phyloP scores from a whole-genome alignment of 2,113 vertebrate species.

The Megaptera novaeangliae region DNA sequence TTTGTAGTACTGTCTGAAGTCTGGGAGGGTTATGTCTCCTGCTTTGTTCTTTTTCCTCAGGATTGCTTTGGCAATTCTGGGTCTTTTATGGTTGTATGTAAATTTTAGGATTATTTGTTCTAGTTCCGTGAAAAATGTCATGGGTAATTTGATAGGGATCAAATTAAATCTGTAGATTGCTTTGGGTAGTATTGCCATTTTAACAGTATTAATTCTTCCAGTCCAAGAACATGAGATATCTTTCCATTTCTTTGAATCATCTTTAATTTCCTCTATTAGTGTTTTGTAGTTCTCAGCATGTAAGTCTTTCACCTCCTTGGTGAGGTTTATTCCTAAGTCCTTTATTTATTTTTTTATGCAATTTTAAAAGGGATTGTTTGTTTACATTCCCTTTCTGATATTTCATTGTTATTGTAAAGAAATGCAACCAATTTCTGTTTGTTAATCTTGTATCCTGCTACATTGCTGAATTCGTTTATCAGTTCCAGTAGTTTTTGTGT shows the following conservation, averaged over 20 bases:
- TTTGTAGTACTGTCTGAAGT: background rate
- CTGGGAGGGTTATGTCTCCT: background rate
- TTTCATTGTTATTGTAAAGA: background rate
- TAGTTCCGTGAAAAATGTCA: background rate
- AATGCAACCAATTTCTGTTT: background rate
- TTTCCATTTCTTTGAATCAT: background rate
- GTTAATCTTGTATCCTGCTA: background rate
- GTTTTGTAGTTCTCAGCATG: background rate
- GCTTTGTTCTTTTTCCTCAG: background rate
- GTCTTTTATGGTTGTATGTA: background rate
- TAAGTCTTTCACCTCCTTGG: background rate
- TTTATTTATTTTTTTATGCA: background rate
- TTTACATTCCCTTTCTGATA: background rate
- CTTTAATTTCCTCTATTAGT: background rate
- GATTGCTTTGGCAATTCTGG: background rate
- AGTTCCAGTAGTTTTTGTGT: background rate
- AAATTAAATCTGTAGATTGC: background rate
- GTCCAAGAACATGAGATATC: background rate
- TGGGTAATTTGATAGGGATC: background rate
- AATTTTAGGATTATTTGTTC: background rate
- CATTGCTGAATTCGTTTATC: background rate
- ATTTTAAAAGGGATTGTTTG: background rate
- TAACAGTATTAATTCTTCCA: background rate
- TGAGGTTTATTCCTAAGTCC: background rate
- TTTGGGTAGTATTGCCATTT: background rate